A percentile compares a stretch with the other conserved stretches of the same genome.
phyloP scores from a whole-genome alignment of 2,113 vertebrate species.

The Protomyctophum bolini region DNA sequence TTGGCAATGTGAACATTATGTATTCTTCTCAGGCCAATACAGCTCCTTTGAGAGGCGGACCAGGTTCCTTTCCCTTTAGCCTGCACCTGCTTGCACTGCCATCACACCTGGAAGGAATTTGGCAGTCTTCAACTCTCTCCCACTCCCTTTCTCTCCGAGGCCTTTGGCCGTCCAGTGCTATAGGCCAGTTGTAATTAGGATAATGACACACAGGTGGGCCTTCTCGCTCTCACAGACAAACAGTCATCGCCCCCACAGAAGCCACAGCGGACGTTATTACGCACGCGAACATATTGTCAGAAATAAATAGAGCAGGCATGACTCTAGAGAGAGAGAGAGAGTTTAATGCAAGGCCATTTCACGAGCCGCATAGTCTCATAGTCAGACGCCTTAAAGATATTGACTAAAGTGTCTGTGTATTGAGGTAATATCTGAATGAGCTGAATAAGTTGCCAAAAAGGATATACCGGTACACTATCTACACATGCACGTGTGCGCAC shows the following conservation, averaged over 20 bases:
- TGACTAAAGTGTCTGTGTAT: conserved; percentile 8
- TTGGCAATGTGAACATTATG: too few species aligned
- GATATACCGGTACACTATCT: conserved; percentile 5
- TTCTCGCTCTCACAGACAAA: conserved; percentile 20
- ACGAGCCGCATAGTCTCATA: conserved; percentile 12
- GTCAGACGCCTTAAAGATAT: conserved; percentile 19
- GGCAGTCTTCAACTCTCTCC: neutral
- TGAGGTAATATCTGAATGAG: conserved; percentile 37
- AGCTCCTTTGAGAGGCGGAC: too few species aligned
- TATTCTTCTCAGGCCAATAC: too few species aligned
- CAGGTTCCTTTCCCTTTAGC: too few species aligned
- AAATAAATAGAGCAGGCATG: conserved; percentile 23
- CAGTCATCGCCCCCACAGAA: conserved; percentile 8
- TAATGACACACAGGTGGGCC: conserved; percentile 55
- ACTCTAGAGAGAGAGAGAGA: neutral
- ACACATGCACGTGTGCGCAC: neutral
- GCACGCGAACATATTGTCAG: conserved; percentile 25
- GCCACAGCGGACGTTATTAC: conserved; percentile 10
- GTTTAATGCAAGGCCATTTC: conserved; percentile 15
- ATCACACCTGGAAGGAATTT: neutral
- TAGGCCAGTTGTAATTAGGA: conserved; percentile 52
- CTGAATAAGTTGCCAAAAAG: conserved; percentile 7
- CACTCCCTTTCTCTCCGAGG: neutral
- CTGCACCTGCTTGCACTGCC: neutral
- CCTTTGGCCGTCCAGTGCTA: conserved; percentile 17